Conservation (phyloP, 2,888 invertebrate genomes). For the Protodeltote pygarga region DNA sequence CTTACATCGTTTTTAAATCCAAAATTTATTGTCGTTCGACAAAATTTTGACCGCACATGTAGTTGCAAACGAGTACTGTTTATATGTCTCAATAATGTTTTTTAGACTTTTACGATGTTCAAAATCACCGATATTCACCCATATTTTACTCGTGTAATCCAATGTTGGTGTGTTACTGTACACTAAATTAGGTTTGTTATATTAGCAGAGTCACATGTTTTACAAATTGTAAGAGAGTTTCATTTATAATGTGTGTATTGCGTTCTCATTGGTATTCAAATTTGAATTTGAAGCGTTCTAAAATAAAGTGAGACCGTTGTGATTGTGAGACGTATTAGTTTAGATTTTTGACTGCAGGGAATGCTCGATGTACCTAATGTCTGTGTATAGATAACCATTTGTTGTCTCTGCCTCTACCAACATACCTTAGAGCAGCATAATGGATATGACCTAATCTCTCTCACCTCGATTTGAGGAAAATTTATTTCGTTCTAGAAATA, state of each 20-base stretch:
- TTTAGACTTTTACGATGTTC: slow-evolving; percentile 25
- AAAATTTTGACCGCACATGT: slow-evolving; percentile 45
- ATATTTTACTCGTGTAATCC: slow-evolving; percentile 15
- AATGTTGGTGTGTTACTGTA: slow-evolving; percentile 14
- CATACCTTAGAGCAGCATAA: too few relatives aligned
- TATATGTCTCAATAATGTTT: slow-evolving; percentile 32
- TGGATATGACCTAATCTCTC: too few relatives aligned
- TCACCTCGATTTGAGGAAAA: too few relatives aligned
- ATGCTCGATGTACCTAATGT: too few relatives aligned
- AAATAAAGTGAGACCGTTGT: too few relatives aligned
- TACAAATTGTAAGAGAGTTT: slow-evolving; percentile 1
- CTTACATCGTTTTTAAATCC: slow-evolving; percentile 38
- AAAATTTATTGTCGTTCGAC: slow-evolving; percentile 29
- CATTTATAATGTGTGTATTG: slow-evolving; percentile 9
- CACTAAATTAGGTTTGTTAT: slow-evolving; percentile 16
- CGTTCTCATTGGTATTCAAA: background rate
- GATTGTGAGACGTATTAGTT: too few relatives aligned
- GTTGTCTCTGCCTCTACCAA: too few relatives aligned
- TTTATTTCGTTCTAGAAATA: slow-evolving; percentile 10
- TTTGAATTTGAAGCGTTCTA: too few relatives aligned
- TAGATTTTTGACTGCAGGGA: too few relatives aligned
- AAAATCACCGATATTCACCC: slow-evolving; percentile 1
- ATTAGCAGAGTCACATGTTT: too few relatives aligned
- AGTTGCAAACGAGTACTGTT: slow-evolving; percentile 29
- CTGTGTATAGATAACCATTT: too few relatives aligned